These are phyloP conservation scores for Bombus consobrinus DNA, from an alignment of 1,140 invertebrate genomes.

Conservation along the genomic window DNA sequence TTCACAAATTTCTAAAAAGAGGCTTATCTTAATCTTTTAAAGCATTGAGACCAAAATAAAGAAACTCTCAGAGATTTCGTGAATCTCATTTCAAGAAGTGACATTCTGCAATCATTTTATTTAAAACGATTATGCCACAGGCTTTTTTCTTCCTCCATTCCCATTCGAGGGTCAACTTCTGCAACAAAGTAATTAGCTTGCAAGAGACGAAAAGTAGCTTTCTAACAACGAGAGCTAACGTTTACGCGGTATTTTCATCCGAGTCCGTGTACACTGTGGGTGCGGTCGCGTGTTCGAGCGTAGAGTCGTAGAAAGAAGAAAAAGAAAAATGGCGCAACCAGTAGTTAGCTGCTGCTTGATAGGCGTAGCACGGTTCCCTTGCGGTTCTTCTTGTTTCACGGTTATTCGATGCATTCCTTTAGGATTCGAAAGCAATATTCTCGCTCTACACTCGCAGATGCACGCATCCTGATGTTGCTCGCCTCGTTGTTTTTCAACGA, in stretches of 20 bases:
- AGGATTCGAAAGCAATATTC: slow-evolving; percentile 24
- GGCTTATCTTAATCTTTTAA: too few species aligned
- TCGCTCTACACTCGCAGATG: neutral
- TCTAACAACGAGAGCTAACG: slow-evolving; percentile 11
- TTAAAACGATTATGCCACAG: too few species aligned
- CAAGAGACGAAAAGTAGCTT: neutral
- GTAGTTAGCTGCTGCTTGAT: slow-evolving; percentile 59
- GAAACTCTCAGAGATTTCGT: too few species aligned
- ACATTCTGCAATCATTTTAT: too few species aligned
- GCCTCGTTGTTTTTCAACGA: slow-evolving; percentile 19
- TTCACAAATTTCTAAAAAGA: too few species aligned
- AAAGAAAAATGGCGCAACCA: slow-evolving; percentile 58
- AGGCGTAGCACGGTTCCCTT: slow-evolving; percentile 64
- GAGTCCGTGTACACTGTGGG: slow-evolving; percentile 61
- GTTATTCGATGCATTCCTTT: slow-evolving; percentile 59
- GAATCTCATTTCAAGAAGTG: too few species aligned
- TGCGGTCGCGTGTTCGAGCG: slow-evolving; percentile 71
- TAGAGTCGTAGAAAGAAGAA: slow-evolving; percentile 49
- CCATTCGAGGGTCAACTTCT: neutral
- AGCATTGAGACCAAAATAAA: too few species aligned
- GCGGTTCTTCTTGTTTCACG: slow-evolving; percentile 70
- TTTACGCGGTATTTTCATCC: slow-evolving; percentile 48
- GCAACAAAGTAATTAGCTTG: neutral
- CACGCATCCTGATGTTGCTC: neutral
- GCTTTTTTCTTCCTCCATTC: neutral